phyloP scores from a whole-genome alignment of 2,888 invertebrate genomes.

The Synanthedon myopaeformis region DNA sequence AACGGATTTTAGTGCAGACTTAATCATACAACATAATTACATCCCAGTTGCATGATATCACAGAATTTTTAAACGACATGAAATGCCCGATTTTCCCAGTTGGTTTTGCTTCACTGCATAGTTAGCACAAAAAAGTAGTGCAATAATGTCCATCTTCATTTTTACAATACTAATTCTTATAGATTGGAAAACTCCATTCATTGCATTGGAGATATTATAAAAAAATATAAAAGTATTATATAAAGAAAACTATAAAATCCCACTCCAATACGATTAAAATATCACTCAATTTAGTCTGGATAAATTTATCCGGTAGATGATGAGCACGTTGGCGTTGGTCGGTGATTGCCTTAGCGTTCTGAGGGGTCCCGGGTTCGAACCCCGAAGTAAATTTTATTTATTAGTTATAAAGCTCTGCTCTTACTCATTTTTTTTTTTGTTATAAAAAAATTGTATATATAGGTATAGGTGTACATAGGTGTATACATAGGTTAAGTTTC shows the following conservation, averaged over 20 bases:
- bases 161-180: not conserved
- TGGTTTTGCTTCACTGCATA: not conserved
- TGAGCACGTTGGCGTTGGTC: no score
- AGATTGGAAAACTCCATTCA: not conserved
- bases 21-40: constrained; percentile 7
- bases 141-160: not conserved
- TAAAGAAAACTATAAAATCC: not conserved
- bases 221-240: not conserved
- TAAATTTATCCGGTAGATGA: not conserved
- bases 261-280: not conserved
- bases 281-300: not conserved
- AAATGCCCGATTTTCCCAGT: not conserved
- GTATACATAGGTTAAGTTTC: no score
- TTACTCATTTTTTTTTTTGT: no score
- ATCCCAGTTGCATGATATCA: not conserved
- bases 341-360: no score
- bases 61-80: not conserved
- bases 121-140: not conserved
- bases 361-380: no score
- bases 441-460: no score
- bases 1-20: constrained; percentile 8
- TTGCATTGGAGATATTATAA: not conserved
- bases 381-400: no score
- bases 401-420: no score
- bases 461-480: no score